Evolutionary conservation across 2,888 invertebrate species (phyloP).

Genomic region (Rhingia campestris): DNA sequence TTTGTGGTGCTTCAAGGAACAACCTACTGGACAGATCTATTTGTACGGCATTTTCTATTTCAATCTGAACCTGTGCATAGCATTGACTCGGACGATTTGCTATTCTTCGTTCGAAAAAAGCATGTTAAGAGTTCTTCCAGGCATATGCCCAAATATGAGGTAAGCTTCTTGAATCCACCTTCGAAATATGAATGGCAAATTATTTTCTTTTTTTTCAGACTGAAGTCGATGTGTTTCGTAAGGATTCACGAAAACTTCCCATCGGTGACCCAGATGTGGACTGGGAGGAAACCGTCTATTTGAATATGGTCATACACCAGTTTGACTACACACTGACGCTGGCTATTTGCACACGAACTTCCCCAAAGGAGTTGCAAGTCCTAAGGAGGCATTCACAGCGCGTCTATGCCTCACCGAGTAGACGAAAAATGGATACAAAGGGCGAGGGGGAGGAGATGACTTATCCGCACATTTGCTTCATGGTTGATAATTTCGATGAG

Average conservation of each 20-base stretch:
- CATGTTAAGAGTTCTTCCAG: conserved; percentile 94
- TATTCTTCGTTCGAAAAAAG: conserved; percentile 97
- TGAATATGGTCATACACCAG: conserved; percentile 98
- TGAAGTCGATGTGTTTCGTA: conserved; percentile 97
- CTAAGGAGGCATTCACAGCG: conserved; percentile 94
- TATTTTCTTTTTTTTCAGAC: conserved; percentile 85
- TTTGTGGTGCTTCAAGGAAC: conserved; percentile 96
- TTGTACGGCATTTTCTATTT: conserved; percentile 96
- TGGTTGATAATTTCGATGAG: conserved; percentile 99
- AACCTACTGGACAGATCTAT: conserved; percentile 97
- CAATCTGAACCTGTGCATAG: conserved; percentile 90
- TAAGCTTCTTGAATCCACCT: conserved; percentile 79
- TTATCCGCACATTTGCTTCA: conserved; percentile 99
- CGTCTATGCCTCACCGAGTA: conserved; percentile 98
- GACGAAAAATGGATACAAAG: conserved; percentile 98
- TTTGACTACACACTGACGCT: conserved; percentile 98
- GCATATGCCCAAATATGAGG: conserved; percentile 95
- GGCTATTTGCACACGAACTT: conserved; percentile 98
- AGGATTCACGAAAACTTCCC: conserved; percentile 97
- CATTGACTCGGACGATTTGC: conserved; percentile 95
- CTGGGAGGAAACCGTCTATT: conserved; percentile 99
- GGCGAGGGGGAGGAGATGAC: conserved; percentile 99
- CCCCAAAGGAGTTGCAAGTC: conserved; percentile 98
- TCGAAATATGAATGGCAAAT: background rate
- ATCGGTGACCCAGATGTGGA: conserved; percentile 97